Conservation (phyloP, 2,113 vertebrate genomes). For the Ptychochromis oligacanthus region DNA sequence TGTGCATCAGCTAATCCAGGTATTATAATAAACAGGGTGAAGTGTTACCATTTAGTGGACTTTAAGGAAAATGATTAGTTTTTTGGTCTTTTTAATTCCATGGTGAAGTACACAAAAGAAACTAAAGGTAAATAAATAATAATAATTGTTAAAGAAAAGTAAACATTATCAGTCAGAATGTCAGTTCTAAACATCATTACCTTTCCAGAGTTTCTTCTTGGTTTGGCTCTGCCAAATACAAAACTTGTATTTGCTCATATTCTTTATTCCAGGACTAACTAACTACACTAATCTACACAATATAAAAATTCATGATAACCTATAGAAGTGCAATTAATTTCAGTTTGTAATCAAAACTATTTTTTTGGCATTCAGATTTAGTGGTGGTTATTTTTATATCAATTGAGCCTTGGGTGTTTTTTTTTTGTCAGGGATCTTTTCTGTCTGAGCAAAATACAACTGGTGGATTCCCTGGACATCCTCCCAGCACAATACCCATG, state of each 20-base stretch:
- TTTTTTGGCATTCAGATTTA: neutral
- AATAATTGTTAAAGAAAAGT: too few species aligned
- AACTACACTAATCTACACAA: neutral
- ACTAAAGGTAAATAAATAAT: too few species aligned
- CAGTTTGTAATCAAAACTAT: neutral
- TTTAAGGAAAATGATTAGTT: neutral
- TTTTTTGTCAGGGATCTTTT: conserved; percentile 46
- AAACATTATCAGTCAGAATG: too few species aligned
- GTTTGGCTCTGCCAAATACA: too few species aligned
- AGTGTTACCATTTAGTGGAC: neutral
- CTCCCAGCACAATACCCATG: conserved; percentile 26
- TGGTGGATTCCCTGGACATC: conserved; percentile 57
- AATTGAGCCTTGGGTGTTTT: neutral
- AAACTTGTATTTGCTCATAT: neutral
- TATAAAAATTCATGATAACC: neutral
- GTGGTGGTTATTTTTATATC: neutral
- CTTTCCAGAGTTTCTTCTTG: too few species aligned
- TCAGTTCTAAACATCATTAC: too few species aligned
- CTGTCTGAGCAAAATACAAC: conserved; percentile 63
- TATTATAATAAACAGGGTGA: neutral
- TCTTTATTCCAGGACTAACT: neutral
- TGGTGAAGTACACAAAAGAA: too few species aligned
- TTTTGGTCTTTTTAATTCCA: neutral
- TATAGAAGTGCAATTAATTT: neutral
- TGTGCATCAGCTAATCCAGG: conserved; percentile 26